Base-by-base conservation (phyloP, 2,797 vertebrate species). In the Pagetopsis macropterus region DNA sequence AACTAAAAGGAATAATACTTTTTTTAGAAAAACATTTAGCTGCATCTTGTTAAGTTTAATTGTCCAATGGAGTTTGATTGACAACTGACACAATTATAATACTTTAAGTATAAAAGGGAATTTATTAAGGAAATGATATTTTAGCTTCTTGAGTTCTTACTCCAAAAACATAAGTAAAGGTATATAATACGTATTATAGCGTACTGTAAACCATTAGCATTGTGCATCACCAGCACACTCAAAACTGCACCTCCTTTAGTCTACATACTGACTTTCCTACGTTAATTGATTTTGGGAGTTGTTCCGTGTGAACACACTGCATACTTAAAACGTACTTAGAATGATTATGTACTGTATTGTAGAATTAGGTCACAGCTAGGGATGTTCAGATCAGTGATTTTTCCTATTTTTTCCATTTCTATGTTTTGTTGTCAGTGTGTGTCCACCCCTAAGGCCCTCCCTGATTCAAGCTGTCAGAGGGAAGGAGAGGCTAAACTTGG, bases 381-480 rank as follows among this genome's bases (percentile, higher is more conserved):
- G 49, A 77, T 55, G 60, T 49, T 10, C 59, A 79, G 21, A 56
- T 73, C 15, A 49, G 67, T 60, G 57, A 55, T 70, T 86, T 78
- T 66, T 15, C 43, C 23, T 49, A 31, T 84, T 81, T 81, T 40
- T 44, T 54, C 37, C 49, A 51, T 79, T 50, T 82, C 65, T 80
- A 23, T 67, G 81, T 87, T 82, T 81, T 78, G 70, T 71, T 91
- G 78, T 78, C 43, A 8, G 79, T 69, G 76, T 75, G 60, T 68
- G 80, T 86, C 87, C 86, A 87, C 77, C 90, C 83, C 72, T 70
- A 59, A 83, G 80, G 83, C 83, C 79, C 78, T 86, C 81, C 75
- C 76, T 79, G 87, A 90, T 90, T 85, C 80, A 43, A 82, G 84
- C 88, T 91, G 90, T 92, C 90, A 91, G 83, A 76, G 65, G 77